Base-by-base conservation (phyloP, 1,140 invertebrate species). In the Macrotrachela quadricornifera region DNA sequence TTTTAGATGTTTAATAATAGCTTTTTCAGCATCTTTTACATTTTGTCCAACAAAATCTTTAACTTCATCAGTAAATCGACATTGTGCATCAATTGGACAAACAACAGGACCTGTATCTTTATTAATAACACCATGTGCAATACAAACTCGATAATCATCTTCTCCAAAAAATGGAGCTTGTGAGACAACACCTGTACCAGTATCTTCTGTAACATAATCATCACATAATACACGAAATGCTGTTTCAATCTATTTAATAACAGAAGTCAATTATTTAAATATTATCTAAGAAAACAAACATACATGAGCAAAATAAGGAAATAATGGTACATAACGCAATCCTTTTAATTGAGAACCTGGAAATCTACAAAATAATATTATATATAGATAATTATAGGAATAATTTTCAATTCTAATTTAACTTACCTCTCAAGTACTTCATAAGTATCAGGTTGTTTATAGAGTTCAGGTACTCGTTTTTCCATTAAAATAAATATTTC, bases 121-220 rank as follows among this genome's bases (percentile, higher is more conserved):
- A 4, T 60, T 64, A 46, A 71, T 69, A 48, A 71, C 58, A 8
- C 62, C 61, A 55, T 69, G 61, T 10, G 56, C 59, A 30, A 67
- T 46, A 57, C 64, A 65, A 11, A 69, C 62, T 41, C 63, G 58
- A 57, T 70, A 64, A 65, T 71, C 70, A 59, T 70, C 67, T 65
- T 97, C 94, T 60, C 94, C 94, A 75, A 97, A 97, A 71, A 95
- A 97, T 12, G 94, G 90, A 0, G 94, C 85, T 71, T 95, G 88
- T 69, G 99, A 92, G 21, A 99, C 94, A 60, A 97, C 76, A n/a
- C 94, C 94, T 10, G 92, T 97, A 74, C 94, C 94, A 61, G 82
- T 83, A 58, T 96, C 92, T 56, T 85, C 78, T 10, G 87, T 94
- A 0, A 99, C 91, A 73, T 97, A 99, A 11, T 70, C 74, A 72